Evolutionary conservation across 2,797 vertebrate species (phyloP), one percentile per base, ranked within the genome.

Genomic region (Protonibea diacanthus): DNA sequence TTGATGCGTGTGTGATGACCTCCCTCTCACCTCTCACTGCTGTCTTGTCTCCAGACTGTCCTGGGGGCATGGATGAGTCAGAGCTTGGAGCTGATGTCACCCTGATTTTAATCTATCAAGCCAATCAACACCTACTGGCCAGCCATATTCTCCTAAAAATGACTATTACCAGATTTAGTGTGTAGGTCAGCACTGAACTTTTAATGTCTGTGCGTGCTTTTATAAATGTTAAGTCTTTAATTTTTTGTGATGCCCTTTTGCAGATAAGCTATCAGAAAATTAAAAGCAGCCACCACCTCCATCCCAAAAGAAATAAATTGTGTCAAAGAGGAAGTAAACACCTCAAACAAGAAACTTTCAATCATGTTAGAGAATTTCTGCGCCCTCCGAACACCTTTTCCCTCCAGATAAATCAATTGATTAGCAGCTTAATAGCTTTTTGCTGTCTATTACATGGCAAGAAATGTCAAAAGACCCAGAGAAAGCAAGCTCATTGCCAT

Each of bases 361-460:
- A 86, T 93, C 86, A 88, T 44, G 78, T 81, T 82, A 68, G 86
- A 86, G 87, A 91, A 80, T 42, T 85, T 84, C 76, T 68, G 75
- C 40, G 27, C 73, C 69, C 71, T 86, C 84, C 48, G 64, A 92
- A 79, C 83, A 84, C 72, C 68, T 87, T 89, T 78, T 80, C 87
- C 88, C 84, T 63, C 53, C 15, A 87, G 92, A 92, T 86, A 79
- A 85, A 88, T 89, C 87, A 92, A 91, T 90, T 94, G 91, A 94
- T 93, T 91, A 92, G 85, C 20, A 29, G 73, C 87, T 88, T 93
- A 91, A 94, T 94, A 89, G 92, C 81, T 92, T 93, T 91, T 89
- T 89, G 87, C 88, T 87, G 78, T 87, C 89, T 90, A 89, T 90
- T 93, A 88, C 89, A 88, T 86, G 63, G 87, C 70, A 87, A 81